Evolutionary conservation across 2,113 vertebrate genomes (phyloP).

Genomic region (Psephotus haematonotus): DNA sequence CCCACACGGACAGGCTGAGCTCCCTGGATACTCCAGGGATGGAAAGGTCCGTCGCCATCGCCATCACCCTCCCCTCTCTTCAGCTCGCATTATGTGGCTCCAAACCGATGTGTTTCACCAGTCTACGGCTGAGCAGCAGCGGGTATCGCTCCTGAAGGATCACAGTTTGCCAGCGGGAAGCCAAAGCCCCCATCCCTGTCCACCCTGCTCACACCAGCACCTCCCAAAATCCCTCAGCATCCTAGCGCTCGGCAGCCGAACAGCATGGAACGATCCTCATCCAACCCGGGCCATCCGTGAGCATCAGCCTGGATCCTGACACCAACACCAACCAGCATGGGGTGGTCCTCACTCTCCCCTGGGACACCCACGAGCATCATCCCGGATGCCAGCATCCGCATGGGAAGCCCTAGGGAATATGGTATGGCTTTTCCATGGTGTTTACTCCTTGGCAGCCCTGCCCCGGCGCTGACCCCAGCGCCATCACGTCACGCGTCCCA

Average conservation of each 20-base stretch:
- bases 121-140: rapidly evolving
- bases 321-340: background rate
- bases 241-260: rapidly evolving
- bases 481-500: background rate
- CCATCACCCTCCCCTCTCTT: background rate
- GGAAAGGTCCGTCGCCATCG: background rate
- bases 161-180: rapidly evolving
- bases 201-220: rapidly evolving
- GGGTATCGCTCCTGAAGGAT: rapidly evolving
- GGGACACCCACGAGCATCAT: rapidly evolving
- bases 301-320: background rate
- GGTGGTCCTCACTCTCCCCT: rapidly evolving
- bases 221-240: background rate
- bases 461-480: background rate
- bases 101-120: rapidly evolving
- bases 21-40: rapidly evolving
- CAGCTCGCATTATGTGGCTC: rapidly evolving
- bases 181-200: background rate
- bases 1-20: rapidly evolving
- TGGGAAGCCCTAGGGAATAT: background rate
- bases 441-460: background rate
- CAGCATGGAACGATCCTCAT: rapidly evolving
- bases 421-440: background rate
- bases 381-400: rapidly evolving
- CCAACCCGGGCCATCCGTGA: background rate